Conservation (phyloP, 2,113 vertebrate genomes). For the Trematocara marginatum region DNA sequence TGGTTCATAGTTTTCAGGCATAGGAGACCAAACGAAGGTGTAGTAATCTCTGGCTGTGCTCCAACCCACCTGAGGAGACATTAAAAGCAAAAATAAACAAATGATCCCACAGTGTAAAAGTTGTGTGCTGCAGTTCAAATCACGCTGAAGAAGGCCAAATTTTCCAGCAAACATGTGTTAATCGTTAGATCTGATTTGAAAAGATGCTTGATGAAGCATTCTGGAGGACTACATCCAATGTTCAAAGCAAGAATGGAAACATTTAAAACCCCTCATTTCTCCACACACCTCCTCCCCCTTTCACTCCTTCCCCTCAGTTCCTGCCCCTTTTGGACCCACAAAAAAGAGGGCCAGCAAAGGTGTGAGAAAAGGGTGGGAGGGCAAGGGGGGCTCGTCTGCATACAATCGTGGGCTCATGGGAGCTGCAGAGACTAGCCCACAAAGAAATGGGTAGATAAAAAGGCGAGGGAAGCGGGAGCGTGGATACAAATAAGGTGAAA, state of each 20-base stretch:
- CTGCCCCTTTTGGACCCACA: slow-evolving; percentile 25
- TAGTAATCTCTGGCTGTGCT: slow-evolving; percentile 98
- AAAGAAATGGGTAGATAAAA: background rate
- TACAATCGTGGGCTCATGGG: background rate
- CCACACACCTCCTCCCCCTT: background rate
- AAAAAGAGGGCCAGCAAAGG: slow-evolving; percentile 20
- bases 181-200: background rate
- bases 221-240: background rate
- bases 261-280: slow-evolving; percentile 31
- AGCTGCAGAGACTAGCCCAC: background rate
- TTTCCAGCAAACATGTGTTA: background rate
- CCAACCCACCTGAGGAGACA: slow-evolving; percentile 87
- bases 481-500: slow-evolving; percentile 27
- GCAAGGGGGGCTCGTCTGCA: background rate
- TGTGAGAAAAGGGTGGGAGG: slow-evolving; percentile 29
- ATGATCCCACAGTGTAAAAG: background rate
- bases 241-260: slow-evolving; percentile 38
- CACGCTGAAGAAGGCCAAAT: background rate
- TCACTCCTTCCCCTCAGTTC: slow-evolving; percentile 9
- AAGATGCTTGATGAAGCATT: background rate
- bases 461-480: background rate
- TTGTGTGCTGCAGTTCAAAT: background rate
- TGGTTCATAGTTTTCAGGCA: slow-evolving; percentile 88
- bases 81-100: background rate
- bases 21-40: slow-evolving; percentile 95